Evolutionary conservation across 2,888 invertebrate genomes (phyloP), one percentile per base, ranked within the genome.

Genomic region (Drosophila setosimentum): DNA sequence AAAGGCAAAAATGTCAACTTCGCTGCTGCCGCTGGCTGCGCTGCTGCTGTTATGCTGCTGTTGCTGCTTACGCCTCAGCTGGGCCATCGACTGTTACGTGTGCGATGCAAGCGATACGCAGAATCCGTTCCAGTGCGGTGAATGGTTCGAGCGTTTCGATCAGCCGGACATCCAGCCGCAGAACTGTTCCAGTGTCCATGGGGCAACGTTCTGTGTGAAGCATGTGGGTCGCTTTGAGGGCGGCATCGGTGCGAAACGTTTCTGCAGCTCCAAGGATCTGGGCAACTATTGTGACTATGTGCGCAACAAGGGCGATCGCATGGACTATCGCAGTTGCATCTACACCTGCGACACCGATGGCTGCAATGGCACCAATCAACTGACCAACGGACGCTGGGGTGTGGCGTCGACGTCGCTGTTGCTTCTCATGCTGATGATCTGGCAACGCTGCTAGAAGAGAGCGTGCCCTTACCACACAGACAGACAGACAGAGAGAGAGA

Each of bases 201-300:
- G 95, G 79, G 98, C 98, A 21, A 95, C 96, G 89, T 99, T 96
- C 93, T 99, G 99, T 93, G 95, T 99, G 83, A 99, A 99, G 94
- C 97, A 97, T 91, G 96, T 97, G 71, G 99, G 99, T 78, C 95
- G 98, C 91, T 97, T 95, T 89, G 97, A 97, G 96, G 98, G 97
- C 94, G 97, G 97, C 29, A 96, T 98, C 75, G 97, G 98, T 53
- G 97, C 98, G 40, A 96, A 96, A 88, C 94, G 98, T 77, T 98
- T 95, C 91, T 98, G 98, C 92, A 98, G 98, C 2, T 96, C 98
- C 0, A 93, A 96, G 87, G 96, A 98, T 92, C 93, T 97, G 89
- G 98, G 98, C 21, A 97, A 97, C 92, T 97, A 97, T 88, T 98
- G 98, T 93, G 96, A 98, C 91, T 97, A 97, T 92, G 97, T 98